Percentiles rank a stretch among this genome's conserved stretches.
phyloP scores from a whole-genome alignment of 1,140 invertebrate genomes.

The Drosophila gunungcola region DNA sequence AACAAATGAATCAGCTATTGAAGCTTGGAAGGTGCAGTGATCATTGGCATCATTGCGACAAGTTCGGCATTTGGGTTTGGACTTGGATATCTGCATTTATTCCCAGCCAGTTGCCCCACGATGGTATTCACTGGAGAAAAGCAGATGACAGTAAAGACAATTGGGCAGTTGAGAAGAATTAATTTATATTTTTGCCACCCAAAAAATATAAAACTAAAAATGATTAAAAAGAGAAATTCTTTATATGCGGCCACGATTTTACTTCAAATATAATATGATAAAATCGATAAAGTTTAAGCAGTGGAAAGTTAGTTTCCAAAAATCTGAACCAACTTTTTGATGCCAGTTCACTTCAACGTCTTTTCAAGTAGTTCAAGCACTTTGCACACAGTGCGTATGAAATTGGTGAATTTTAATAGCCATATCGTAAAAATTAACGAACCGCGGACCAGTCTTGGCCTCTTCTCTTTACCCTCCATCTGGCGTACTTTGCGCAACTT shows the following conservation, averaged over 20 bases:
- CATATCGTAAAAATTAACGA: conserved; percentile 42
- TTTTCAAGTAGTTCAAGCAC: conserved; percentile 24
- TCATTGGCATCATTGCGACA: no score
- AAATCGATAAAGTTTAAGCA: not conserved
- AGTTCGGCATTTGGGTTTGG: no score
- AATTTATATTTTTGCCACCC: no score
- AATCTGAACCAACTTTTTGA: not conserved
- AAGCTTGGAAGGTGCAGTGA: no score
- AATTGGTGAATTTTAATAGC: conserved; percentile 33
- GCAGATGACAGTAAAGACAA: not conserved
- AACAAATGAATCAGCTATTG: no score
- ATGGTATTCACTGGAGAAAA: not conserved
- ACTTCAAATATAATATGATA: not conserved
- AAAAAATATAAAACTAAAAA: no score
- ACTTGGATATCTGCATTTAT: conserved; percentile 2
- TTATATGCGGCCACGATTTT: no score
- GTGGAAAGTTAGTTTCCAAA: not conserved
- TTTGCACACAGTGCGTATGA: conserved; percentile 56
- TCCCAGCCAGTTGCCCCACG: not conserved
- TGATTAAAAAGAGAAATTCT: no score
- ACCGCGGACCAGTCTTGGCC: conserved; percentile 15
- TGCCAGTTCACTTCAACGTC: conserved; percentile 9
- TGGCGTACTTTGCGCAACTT: conserved; percentile 53
- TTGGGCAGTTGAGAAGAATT: no score
- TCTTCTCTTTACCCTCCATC: not conserved